Evolutionary conservation across 2,797 vertebrate genomes (phyloP), one percentile per base, ranked within the genome.

Genomic region (Sebastes nivosus): DNA sequence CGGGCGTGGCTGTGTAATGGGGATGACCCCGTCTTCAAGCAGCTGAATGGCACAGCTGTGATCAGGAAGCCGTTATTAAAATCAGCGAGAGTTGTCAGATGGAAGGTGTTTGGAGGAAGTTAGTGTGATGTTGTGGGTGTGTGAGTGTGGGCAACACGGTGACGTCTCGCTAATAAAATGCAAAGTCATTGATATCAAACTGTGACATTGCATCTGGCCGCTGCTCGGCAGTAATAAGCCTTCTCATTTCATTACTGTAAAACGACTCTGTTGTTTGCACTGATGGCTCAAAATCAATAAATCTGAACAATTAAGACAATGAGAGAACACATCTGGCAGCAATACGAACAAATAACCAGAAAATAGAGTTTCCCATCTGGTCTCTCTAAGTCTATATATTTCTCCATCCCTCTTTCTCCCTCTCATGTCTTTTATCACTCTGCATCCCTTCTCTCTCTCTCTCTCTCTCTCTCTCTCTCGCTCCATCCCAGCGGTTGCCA

Each of bases 401-500:
- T 54, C 67, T 67, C 71, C 75, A 77, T 64, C 24, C 55, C 36
- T 80, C 79, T 66, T 30, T 50, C 57, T 76, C 64, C 0, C 27
- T 65, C 67, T 80, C 57, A 18, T 29, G n/a, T 72, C 36, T 78
- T 88, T 68, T 46, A 81, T 74, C 78, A 65, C 75, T 60, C 71
- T 34, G 24, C 25, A 68, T 79, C 70, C n/a, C 42, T 14, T 59
- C 69, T 32, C 55, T 3, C 64, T 55, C 34, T 32, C 64, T 54
- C 32, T 32, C 29, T n/a, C n/a, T n/a, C n/a, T n/a, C n/a, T 24
- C 24, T 64, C 22, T 60, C 65, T 76, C 69, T 82, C 69, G 61
- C 75, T 89, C 88, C 88, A 92, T 93, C 89, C 87, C 83, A 86
- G 80, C 30, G 59, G 92, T 95, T 93, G 89, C 93, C 90, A 91